Conservation (phyloP, 2,797 vertebrate species). For the Craterocephalus amniculus region DNA sequence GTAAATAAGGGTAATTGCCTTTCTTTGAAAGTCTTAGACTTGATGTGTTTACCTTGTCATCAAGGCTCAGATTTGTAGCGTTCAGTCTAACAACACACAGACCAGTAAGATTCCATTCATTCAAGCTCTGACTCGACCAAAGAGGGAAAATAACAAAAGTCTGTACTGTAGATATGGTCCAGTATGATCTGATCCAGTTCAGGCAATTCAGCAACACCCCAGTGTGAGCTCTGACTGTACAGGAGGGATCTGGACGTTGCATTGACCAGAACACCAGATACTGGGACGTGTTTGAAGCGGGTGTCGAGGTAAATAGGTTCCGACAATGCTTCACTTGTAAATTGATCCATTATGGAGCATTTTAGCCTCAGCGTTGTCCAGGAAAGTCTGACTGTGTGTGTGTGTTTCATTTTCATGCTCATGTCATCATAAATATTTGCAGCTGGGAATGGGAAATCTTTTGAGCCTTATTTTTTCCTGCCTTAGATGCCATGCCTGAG, state of each 20-base stretch:
- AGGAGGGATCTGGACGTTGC: conserved; percentile 40
- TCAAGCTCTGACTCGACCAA: conserved; percentile 40
- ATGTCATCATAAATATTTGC: conserved; percentile 7
- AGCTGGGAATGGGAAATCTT: conserved; percentile 26
- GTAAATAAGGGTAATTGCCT: conserved; percentile 20
- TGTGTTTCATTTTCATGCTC: conserved; percentile 12
- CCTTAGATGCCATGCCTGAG: conserved; percentile 8
- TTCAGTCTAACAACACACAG: conserved; percentile 37
- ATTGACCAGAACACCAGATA: conserved; percentile 37
- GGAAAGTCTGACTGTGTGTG: conserved; percentile 35
- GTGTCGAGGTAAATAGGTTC: conserved; percentile 24
- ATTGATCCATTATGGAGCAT: conserved; percentile 21
- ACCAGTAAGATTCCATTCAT: conserved; percentile 9
- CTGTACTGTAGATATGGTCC: conserved; percentile 3
- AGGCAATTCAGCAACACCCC: conserved; percentile 4
- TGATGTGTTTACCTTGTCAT: conserved; percentile 30
- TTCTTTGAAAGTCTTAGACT: conserved; percentile 5
- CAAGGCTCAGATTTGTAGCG: conserved; percentile 15
- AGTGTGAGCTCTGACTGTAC: conserved; percentile 15
- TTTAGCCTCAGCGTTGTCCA: conserved; percentile 12
- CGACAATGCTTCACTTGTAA: conserved; percentile 29
- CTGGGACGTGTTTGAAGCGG: conserved; percentile 36
- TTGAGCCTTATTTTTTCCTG: conserved; percentile 16
- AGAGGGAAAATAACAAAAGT: conserved; percentile 26
- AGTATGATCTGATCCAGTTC: conserved; percentile 49